A percentile compares a stretch with the other conserved stretches of the same genome.
These are phyloP conservation scores for Armadillidium nasatum DNA, from an alignment of 1,140 invertebrate species.

Conservation along the genomic window DNA sequence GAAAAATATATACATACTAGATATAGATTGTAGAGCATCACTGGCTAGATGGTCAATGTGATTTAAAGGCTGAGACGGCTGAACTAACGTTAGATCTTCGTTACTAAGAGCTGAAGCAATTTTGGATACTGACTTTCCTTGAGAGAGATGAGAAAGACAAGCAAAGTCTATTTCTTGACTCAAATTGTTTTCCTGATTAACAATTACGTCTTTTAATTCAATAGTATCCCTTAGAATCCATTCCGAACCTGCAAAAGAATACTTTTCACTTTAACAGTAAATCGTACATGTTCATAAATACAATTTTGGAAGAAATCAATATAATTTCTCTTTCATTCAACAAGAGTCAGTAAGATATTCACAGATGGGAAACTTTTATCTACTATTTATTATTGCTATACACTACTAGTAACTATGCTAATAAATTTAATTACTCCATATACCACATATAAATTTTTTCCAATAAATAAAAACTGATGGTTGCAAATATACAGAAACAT, in stretches of 20 bases:
- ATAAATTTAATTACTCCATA: too few relatives aligned
- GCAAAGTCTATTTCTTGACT: slow-evolving; percentile 26
- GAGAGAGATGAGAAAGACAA: slow-evolving; percentile 32
- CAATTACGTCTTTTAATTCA: slow-evolving; percentile 71
- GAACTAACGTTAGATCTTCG: slow-evolving; percentile 22
- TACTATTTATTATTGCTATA: too few relatives aligned
- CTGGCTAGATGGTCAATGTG: slow-evolving; percentile 3
- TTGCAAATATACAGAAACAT: too few relatives aligned
- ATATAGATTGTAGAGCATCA: slow-evolving; percentile 38
- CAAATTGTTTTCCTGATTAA: slow-evolving; percentile 8
- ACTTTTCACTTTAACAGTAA: background rate
- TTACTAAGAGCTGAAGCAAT: slow-evolving; percentile 28
- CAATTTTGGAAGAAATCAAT: too few relatives aligned
- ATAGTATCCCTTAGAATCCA: slow-evolving; percentile 99
- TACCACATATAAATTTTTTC: too few relatives aligned
- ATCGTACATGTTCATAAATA: slow-evolving; percentile 26
- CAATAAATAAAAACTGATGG: too few relatives aligned
- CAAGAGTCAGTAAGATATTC: too few relatives aligned
- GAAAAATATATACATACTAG: slow-evolving; percentile 19
- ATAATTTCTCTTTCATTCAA: too few relatives aligned
- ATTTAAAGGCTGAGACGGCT: too few relatives aligned
- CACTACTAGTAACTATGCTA: too few relatives aligned
- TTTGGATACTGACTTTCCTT: slow-evolving; percentile 26
- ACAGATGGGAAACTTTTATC: too few relatives aligned
- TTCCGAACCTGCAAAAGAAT: slow-evolving; percentile 59